Evolutionary conservation across 2,113 vertebrate species (phyloP).

Genomic region (Pterophyllum scalare): DNA sequence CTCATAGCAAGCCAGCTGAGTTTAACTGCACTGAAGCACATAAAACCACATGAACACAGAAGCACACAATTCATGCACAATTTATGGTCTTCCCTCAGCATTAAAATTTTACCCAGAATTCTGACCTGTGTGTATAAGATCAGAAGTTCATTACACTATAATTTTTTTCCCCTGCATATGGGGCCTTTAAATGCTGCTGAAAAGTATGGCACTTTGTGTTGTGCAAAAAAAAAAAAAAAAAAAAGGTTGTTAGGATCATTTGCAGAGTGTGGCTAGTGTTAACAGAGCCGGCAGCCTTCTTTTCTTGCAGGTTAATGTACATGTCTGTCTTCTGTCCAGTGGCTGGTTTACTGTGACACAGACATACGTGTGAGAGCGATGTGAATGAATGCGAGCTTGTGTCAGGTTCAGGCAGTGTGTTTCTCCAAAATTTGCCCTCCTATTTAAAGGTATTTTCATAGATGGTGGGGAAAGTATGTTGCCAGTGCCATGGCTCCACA

Average conservation of each 20-base stretch:
- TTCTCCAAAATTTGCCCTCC: background rate
- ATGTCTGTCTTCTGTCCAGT: background rate
- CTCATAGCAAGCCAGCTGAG: background rate
- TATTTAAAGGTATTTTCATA: background rate
- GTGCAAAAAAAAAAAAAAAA: background rate
- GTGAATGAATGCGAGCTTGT: background rate
- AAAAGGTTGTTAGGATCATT: background rate
- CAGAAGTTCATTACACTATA: background rate
- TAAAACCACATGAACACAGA: background rate
- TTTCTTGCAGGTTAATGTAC: background rate
- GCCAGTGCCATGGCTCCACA: too few species aligned
- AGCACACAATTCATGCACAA: background rate
- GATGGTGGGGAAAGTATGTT: too few species aligned
- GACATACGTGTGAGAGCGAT: background rate
- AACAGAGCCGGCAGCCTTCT: background rate
- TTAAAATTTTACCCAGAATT: background rate
- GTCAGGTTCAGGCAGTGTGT: background rate
- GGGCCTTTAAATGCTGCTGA: too few species aligned
- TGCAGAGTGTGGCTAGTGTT: background rate
- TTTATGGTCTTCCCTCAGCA: background rate
- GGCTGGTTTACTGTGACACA: background rate
- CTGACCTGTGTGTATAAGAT: background rate
- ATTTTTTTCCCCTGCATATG: too few species aligned
- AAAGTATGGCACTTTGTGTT: too few species aligned
- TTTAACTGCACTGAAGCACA: background rate